Evolutionary conservation across 1,140 invertebrate genomes (phyloP).

Genomic region (Pogonognathellus flavescens): DNA sequence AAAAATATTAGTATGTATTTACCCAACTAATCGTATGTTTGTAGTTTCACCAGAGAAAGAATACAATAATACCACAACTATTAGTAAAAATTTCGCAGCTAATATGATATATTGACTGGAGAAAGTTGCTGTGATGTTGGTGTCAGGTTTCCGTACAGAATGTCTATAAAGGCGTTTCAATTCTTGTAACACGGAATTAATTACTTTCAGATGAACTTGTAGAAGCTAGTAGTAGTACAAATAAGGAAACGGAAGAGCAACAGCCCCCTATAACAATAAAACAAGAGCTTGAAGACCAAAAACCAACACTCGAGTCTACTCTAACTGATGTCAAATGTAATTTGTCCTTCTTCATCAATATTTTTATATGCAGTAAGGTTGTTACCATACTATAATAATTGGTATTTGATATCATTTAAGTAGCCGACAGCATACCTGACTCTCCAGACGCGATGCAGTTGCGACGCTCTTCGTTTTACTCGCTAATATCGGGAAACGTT

Average conservation of each 20-base stretch:
- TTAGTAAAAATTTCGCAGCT: too few relatives aligned
- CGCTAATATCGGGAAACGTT: conserved; percentile 64
- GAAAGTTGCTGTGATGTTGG: too few relatives aligned
- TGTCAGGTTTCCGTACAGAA: too few relatives aligned
- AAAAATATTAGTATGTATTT: too few relatives aligned
- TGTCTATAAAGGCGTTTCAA: too few relatives aligned
- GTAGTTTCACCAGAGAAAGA: too few relatives aligned
- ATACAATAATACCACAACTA: too few relatives aligned
- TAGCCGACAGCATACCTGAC: conserved; percentile 61
- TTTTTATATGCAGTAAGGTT: background rate
- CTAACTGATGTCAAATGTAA: conserved; percentile 3
- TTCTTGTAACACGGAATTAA: too few relatives aligned
- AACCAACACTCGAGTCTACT: background rate
- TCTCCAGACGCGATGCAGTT: conserved; percentile 64
- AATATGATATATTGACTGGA: too few relatives aligned
- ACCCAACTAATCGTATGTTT: too few relatives aligned
- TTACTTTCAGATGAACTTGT: background rate
- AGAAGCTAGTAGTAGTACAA: conserved; percentile 22
- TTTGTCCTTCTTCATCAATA: background rate
- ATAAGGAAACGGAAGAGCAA: background rate
- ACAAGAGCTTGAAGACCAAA: conserved; percentile 19
- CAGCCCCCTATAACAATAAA: background rate
- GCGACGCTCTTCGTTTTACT: conserved; percentile 65
- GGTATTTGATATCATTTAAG: too few relatives aligned
- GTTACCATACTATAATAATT: too few relatives aligned